Conservation (phyloP, 2,888 invertebrate genomes). For the Mellilla xanthometata region DNA sequence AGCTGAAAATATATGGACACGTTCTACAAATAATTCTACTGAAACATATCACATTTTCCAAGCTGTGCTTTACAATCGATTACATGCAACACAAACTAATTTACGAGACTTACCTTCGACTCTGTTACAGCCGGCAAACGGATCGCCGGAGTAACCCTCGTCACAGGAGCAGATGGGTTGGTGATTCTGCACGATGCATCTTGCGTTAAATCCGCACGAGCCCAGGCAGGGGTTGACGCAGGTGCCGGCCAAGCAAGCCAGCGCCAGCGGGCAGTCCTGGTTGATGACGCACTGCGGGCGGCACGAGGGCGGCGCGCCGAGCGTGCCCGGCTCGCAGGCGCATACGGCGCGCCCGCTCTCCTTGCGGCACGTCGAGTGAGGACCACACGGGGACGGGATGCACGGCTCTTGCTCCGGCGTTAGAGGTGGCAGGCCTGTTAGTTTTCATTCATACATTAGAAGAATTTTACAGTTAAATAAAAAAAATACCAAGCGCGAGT, state of each 20-base stretch:
- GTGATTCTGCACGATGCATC: conserved; percentile 89
- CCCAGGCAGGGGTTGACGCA: conserved; percentile 90
- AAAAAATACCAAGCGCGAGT: too few relatives aligned
- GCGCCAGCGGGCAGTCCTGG: conserved; percentile 88
- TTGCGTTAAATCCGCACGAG: conserved; percentile 89
- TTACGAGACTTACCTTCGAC: conserved; percentile 74
- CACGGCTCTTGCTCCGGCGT: conserved; percentile 81
- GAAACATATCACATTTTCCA: conserved; percentile 10
- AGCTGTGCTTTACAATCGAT: conserved; percentile 30
- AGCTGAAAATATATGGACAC: conserved; percentile 63
- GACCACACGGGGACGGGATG: conserved; percentile 87
- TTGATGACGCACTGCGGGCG: conserved; percentile 90
- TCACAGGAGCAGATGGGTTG: conserved; percentile 89
- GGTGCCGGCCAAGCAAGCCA: conserved; percentile 87
- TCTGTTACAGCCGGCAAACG: conserved; percentile 88
- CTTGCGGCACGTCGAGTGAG: conserved; percentile 84
- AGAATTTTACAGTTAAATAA: too few relatives aligned
- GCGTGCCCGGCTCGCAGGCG: conserved; percentile 87
- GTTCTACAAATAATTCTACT: conserved; percentile 11
- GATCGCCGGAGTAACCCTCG: conserved; percentile 90
- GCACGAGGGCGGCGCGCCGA: conserved; percentile 91
- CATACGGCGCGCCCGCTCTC: conserved; percentile 87
- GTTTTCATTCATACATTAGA: too few relatives aligned
- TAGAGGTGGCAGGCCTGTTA: conserved; percentile 46
- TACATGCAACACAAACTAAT: conserved; percentile 14